A percentile compares a stretch with the other conserved stretches of the same genome.
These are phyloP conservation scores for Theocolax elegans DNA, from an alignment of 1,140 invertebrate genomes.

Conservation along the genomic window DNA sequence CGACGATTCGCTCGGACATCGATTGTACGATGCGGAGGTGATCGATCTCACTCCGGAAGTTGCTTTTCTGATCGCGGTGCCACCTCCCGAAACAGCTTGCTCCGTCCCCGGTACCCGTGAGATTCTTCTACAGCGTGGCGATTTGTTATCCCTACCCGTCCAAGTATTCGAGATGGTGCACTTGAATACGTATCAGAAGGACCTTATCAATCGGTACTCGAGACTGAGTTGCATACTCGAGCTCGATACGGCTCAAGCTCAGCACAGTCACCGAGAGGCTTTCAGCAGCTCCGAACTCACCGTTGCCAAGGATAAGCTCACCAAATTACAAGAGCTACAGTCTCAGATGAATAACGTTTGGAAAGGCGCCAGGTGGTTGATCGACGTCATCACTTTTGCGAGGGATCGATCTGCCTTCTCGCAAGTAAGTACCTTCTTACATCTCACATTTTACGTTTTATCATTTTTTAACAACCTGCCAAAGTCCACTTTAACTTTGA, in stretches of 20 bases:
- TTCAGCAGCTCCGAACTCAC: constrained; percentile 90
- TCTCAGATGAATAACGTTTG: constrained; percentile 85
- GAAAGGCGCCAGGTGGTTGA: constrained; percentile 94
- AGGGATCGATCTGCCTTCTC: constrained; percentile 75
- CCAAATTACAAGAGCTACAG: constrained; percentile 85
- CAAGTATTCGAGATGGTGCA: constrained; percentile 95
- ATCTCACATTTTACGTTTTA: no score
- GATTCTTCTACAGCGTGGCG: constrained; percentile 80
- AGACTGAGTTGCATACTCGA: constrained; percentile 92
- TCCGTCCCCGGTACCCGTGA: constrained; percentile 89
- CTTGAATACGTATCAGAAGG: constrained; percentile 88
- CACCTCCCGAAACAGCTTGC: constrained; percentile 89
- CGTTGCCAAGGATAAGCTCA: constrained; percentile 84
- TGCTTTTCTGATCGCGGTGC: constrained; percentile 89
- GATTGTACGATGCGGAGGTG: constrained; percentile 91
- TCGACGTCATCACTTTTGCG: constrained; percentile 93
- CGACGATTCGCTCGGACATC: constrained; percentile 76
- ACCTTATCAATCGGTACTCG: constrained; percentile 89
- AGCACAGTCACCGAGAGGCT: constrained; percentile 91
- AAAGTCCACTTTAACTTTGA: no score
- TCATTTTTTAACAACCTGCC: no score
- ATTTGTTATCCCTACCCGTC: constrained; percentile 87
- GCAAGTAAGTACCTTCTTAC: constrained; percentile 29
- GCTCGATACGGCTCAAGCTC: constrained; percentile 89
- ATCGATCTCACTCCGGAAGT: constrained; percentile 90